Percentiles rank a stretch among this genome's conserved stretches.
phyloP scores from a whole-genome alignment of 2,113 vertebrate genomes.

The Tyrannus savana region DNA sequence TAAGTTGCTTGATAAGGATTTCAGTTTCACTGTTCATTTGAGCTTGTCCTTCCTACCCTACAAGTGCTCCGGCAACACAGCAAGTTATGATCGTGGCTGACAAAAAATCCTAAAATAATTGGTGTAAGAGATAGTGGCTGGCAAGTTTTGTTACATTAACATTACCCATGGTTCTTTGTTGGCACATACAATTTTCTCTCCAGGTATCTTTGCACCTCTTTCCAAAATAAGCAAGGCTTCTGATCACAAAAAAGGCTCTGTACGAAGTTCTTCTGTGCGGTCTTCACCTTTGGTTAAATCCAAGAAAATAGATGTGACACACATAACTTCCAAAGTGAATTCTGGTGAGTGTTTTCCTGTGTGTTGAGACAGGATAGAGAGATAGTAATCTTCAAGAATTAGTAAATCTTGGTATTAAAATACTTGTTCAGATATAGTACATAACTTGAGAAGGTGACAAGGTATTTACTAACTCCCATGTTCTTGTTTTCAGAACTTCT shows the following conservation, averaged over 20 bases:
- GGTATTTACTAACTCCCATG: background rate
- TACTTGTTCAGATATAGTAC: background rate
- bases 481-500: background rate
- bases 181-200: background rate
- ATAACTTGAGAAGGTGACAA: background rate
- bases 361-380: background rate
- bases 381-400: background rate
- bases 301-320: slow-evolving; percentile 80
- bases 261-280: slow-evolving; percentile 50
- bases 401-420: background rate
- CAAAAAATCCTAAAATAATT: background rate
- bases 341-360: slow-evolving; percentile 77
- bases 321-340: slow-evolving; percentile 86
- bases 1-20: background rate
- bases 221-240: slow-evolving; percentile 91
- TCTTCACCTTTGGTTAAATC: slow-evolving; percentile 66
- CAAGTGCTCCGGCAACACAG: background rate
- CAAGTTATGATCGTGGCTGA: background rate
- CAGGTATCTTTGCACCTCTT: slow-evolving; percentile 96
- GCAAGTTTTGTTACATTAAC: background rate
- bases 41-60: background rate
- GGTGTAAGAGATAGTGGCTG: background rate
- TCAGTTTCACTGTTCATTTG: background rate
- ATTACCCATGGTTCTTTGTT: background rate
- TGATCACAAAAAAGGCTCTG: slow-evolving; percentile 75